Evolutionary conservation across 2,797 vertebrate species (phyloP), one percentile per base, ranked within the genome.

Genomic region (Euphonia xanthogaster): DNA sequence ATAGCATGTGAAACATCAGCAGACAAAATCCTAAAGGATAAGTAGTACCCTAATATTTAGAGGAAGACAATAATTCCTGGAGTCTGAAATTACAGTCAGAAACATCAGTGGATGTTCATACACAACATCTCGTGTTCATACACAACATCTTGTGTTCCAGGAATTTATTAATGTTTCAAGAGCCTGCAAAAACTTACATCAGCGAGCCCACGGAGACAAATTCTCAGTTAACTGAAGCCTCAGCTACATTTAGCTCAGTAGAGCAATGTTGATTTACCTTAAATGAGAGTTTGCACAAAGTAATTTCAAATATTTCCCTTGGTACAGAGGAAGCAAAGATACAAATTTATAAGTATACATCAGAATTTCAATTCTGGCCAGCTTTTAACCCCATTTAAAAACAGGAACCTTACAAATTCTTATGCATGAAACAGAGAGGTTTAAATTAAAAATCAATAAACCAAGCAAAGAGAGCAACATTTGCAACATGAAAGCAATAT

Each of bases 221-320:
- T 62, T 68, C 25, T 58, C 67, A 33, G 47, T 88, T 88, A 84
- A 70, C 28, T 31, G 84, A 57, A 74, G 54, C 28, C 74, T 89
- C 7, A 0, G 9, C 42, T 83, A 68, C 8, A 48, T 50, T 76
- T 25, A 70, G 71, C 61, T 94, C 65, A 85, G 68, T 8, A 90
- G 20, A 94, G 67, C 78, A 82, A 48, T 80, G 54, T 25, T 92
- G 78, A 85, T 91, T 94, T 94, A 91, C 42, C 30, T 73, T 81
- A 82, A 74, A 70, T 31, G 53, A 88, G 73, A 33, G 20, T 71
- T 90, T 94, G 85, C 67, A 60, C 30, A 35, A 23, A 63, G 40
- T 65, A 77, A 57, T 87, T 91, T 67, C 71, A 92, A 91, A 13
- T 90, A 94, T 89, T 88, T 86, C 68, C 82, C 70, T 54, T 54